Evolutionary conservation across 1,140 invertebrate genomes (phyloP), one percentile per base, ranked within the genome.

Genomic region (Delia radicum): DNA sequence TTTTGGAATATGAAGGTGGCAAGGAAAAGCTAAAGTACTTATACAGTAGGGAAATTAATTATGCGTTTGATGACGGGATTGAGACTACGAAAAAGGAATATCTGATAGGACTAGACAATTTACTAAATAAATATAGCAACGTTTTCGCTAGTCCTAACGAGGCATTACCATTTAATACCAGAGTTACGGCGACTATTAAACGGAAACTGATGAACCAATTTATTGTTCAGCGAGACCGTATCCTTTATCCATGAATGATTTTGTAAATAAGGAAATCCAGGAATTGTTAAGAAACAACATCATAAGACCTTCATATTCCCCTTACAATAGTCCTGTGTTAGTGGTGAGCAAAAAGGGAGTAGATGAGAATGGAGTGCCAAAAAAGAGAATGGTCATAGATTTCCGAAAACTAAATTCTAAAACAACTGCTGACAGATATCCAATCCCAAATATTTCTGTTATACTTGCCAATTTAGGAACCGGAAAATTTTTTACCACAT

Each of bases 351-450:
- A 48, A 21, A 48, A 48, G 18, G n/a, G n/a, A n/a, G 5, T 18
- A 18, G 75, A 76, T 63, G 69, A 73, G 21, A 21, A 62, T 6
- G 75, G 75, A 27, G 29, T 61, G 24, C 42, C 13, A 33, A 76
- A 76, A 24, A 72, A 61, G 42, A 72, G 75, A 76, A 33, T 75
- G 48, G 75, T 75, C 15, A 72, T 75, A 13, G 75, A 75, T 61
- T 75, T 75, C 33, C 24, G 75, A n/a, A 75, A 75, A 29, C 26
- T 75, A 31, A 75, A 75, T 65, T 26, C 15, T 3, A 18, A 71
- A 21, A 73, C 75, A 12, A 73, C 21, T 4, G 29, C 15, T 13
- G 67, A 76, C 15, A 37, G 29, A 28, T 76, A 76, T 27, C 62
- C 74, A n/a, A 69, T 75, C 48, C 74, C 74, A 4, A 31, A 75